Conservation (phyloP, 2,113 vertebrate genomes). For the Amphiprion ocellaris region DNA sequence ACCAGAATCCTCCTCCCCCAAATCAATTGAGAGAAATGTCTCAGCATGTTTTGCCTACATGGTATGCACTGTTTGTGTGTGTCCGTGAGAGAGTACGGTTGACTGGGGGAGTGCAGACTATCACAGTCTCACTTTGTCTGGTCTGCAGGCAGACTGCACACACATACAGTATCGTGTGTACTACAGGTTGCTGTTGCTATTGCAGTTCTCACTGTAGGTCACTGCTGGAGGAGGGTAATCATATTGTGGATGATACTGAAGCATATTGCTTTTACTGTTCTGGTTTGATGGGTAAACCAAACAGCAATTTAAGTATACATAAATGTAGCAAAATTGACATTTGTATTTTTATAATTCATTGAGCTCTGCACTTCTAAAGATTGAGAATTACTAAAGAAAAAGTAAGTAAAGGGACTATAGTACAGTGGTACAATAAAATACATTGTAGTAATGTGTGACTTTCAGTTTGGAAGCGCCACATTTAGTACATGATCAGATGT, state of each 20-base stretch:
- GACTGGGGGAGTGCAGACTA: conserved; percentile 48
- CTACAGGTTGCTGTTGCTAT: conserved; percentile 49
- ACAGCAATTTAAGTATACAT: neutral
- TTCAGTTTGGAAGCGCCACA: neutral
- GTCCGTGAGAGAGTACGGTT: neutral
- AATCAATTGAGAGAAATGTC: conserved; percentile 70
- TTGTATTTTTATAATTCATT: neutral
- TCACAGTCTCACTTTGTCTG: conserved; percentile 54
- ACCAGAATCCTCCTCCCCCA: conserved; percentile 53
- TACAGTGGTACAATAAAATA: neutral
- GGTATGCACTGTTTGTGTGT: conserved; percentile 60
- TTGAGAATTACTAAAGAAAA: neutral
- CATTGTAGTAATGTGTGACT: neutral
- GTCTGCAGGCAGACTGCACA: conserved; percentile 39
- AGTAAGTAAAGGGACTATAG: neutral
- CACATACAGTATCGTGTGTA: conserved; percentile 16
- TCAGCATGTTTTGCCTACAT: conserved; percentile 73
- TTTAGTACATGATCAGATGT: neutral
- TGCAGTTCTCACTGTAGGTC: conserved; percentile 46
- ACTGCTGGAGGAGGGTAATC: neutral
- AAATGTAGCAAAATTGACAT: neutral
- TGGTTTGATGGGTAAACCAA: conserved; percentile 13
- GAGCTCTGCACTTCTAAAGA: accelerated
- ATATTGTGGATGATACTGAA: conserved; percentile 5
- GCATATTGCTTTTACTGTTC: neutral